Conservation (phyloP, 2,113 vertebrate species). For the Zeus faber region DNA sequence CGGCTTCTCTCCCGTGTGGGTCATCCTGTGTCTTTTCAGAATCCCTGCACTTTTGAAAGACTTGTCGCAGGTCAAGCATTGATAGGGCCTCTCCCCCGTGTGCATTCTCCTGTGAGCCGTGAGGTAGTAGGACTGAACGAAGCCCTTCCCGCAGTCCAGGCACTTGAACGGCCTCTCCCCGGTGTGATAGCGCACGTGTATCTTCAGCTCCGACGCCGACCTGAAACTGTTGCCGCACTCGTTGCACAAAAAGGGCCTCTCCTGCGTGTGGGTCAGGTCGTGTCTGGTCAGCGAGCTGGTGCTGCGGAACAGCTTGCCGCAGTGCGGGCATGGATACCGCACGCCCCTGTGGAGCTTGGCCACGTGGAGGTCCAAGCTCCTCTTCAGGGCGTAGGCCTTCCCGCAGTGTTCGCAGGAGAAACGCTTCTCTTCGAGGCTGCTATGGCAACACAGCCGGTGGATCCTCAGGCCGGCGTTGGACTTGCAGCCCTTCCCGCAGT, state of each 20-base stretch:
- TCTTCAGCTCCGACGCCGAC: constrained; percentile 13
- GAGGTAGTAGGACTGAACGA: constrained; percentile 25
- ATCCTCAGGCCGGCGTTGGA: constrained; percentile 14
- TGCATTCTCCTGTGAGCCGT: constrained; percentile 21
- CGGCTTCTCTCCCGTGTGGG: constrained; percentile 29
- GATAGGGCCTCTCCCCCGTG: constrained; percentile 11
- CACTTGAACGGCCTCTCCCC: constrained; percentile 22
- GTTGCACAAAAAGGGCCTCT: constrained; percentile 13
- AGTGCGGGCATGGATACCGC: constrained; percentile 21
- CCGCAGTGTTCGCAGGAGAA: constrained; percentile 13
- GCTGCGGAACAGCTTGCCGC: constrained; percentile 18
- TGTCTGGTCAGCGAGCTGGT: constrained; percentile 20
- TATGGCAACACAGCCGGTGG: constrained; percentile 24
- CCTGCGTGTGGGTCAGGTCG: constrained; percentile 21
- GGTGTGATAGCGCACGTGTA: constrained; percentile 21
- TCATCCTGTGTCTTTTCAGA: constrained; percentile 24
- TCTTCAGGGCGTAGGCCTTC: constrained; percentile 9
- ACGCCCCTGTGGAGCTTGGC: constrained; percentile 12
- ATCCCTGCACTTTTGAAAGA: constrained; percentile 14
- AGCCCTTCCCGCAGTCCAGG: constrained; percentile 19
- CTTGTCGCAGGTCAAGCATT: constrained; percentile 14
- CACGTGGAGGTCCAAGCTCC: constrained; percentile 26
- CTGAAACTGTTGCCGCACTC: constrained; percentile 14
- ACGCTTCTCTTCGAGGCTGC: constrained; percentile 1
- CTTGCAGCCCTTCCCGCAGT: constrained; percentile 21